These are phyloP conservation scores for Lanius collurio DNA, from an alignment of 2,113 vertebrate genomes.

Conservation along the genomic window DNA sequence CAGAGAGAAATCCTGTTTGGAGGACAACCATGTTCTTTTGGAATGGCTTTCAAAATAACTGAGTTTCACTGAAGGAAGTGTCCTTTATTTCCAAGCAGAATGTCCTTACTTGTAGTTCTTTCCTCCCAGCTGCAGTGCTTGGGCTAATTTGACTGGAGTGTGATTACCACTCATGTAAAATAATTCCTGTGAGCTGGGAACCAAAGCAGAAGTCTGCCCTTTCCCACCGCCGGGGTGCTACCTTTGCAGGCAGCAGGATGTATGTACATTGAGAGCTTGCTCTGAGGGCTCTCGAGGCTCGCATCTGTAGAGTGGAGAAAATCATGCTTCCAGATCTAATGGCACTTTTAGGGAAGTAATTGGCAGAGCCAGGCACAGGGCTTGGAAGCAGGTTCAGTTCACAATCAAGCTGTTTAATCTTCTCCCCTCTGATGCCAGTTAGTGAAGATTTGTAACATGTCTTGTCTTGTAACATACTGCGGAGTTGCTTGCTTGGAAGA, in stretches of 20 bases:
- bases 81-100: not conserved
- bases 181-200: not conserved
- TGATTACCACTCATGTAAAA: not conserved
- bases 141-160: not conserved
- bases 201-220: not conserved
- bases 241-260: not conserved
- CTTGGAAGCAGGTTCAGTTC: not conserved
- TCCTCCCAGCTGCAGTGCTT: not conserved
- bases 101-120: not conserved
- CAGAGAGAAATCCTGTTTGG: not conserved
- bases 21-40: not conserved
- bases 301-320: not conserved
- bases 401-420: not conserved
- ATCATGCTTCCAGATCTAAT: not conserved
- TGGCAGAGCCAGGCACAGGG: not conserved
- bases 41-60: not conserved
- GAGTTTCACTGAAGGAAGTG: not conserved
- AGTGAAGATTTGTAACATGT: not conserved
- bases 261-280: rapidly evolving
- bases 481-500: not conserved
- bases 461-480: not conserved
- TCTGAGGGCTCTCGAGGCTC: not conserved
- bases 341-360: not conserved
- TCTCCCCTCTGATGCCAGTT: not conserved
- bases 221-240: not conserved